Evolutionary conservation across 30 jellyfish, hydroid and myxozoan genomes (phyloP), one percentile per base, ranked within the genome.

Genomic region (Pseudorhiza aurosa): DNA sequence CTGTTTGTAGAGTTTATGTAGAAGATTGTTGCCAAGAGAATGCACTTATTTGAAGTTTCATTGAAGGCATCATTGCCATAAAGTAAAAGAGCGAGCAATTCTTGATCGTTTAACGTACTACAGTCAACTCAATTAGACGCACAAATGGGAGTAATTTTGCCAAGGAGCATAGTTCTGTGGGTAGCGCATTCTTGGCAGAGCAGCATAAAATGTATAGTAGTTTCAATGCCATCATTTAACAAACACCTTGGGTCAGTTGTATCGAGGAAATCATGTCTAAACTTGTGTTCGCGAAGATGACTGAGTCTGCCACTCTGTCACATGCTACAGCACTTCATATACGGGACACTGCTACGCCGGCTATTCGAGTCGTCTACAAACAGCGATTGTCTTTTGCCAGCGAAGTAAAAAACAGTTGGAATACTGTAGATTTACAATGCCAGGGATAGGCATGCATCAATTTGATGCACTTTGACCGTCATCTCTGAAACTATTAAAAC

Each of bases 161-260:
- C 81, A 32, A 37, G 67, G 81, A 33, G 63, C 68, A 67, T 65
- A 35, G 81, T 67, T 67, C 67, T 67, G 68, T 37, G 63, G 81
- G 24, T 19, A 67, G 81, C 67, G 67, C 28, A 67, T 67, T 37
- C 81, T 26, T 67, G 81, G 51, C 81, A 67, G 81, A 67, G 81
- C 67, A 67, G 81, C 63, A 67, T 33, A 36, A 33, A 40, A 35
- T 33, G 43, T 19, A 40, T 67, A 67, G 81, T 32, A 29, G 39
- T 67, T 67, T 67, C 81, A 67, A 22, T 37, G 40, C 81, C 81
- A 21, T 67, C 33, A 32, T 67, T 36, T 32, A 65, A 36, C 63
- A 67, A 67, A 40, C 81, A 67, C 81, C 35, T 67, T 67, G 60
- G 81, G 29, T 67, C 81, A 67, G 39, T 67, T 65, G 81, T 67